Base-by-base conservation (phyloP, 2,888 invertebrate genomes). In the Diplazon laetatorius region DNA sequence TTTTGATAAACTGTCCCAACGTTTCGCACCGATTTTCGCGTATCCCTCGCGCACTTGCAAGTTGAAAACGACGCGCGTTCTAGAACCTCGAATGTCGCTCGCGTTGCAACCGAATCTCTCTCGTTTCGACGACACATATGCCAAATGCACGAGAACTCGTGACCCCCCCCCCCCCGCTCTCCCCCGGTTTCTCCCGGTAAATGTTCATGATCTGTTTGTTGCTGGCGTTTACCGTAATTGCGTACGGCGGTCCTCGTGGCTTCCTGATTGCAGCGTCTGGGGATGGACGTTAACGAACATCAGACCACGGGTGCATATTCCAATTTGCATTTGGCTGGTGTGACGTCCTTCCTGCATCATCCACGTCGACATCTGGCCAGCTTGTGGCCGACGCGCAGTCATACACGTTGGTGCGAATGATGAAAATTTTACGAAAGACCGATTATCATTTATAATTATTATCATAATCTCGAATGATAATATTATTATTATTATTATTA, bases 211-310 rank as follows among this genome's bases (percentile, higher is more conserved):
- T 55, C 55, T 55, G 55, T 55, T 55, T 55, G 55, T 55, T 30
- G 55, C 55, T 55, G 30, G 52, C 50, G 35, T 52, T 66, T 52
- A 39, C 50, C 65, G 52, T 39, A 39, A 50, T 52, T 52, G 52
- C 50, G 52, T 22, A 14, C 39, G 39, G 50, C 55, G 35, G 30
- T 66, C 39, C 50, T 37, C 65, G 52, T 52, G 65, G 65, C 52
- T 52, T 66, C 39, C 82, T 82, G 85, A 86, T 85, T 83, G 80
- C 83, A 52, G 65, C 52, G 25, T 14, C 52, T 52, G 14, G 39
- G 39, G 39, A 66, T 39, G 50, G 73, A 84, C 80, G 65, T 85
- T 85, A 83, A 85, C 85, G 82, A 85, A 83, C 81, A 85, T 82
- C 63, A 78, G 66, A 80, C 80, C 78, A 63, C 80, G 72, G 30